Evolutionary conservation across 2,113 vertebrate species (phyloP), one percentile per base, ranked within the genome.

Genomic region (Amia ocellicauda): DNA sequence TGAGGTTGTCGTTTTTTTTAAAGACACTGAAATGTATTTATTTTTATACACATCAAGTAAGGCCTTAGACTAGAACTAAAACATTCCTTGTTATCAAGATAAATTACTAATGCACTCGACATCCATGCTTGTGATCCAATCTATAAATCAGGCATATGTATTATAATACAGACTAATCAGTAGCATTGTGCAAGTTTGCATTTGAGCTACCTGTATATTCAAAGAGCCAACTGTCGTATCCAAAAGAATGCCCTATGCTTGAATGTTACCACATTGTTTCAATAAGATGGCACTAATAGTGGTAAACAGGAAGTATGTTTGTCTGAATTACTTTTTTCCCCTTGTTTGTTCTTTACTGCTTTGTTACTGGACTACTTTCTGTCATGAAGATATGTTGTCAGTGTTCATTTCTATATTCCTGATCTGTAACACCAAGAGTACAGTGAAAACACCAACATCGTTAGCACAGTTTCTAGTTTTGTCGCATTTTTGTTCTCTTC

Each of bases 61-160:
- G 62, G 58, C 49, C 53, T 71, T 60, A 66, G 60, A 69, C 42
- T 58, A 68, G 66, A 49, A 28, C 63, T 4, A 70, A 43, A 59
- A 76, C 68, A 69, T 52, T 80, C 4, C 64, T 64, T 76, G 62
- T 54, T 45, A 72, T 67, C 62, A 69, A 45, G 27, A 71, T 61
- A 24, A 60, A 62, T 51, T 57, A 47, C 2, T 64, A 62, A 72
- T 69, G 52, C 43, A 78, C 63, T 72, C 66, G 68, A 51, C 57
- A 59, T 60, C 69, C 67, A 70, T 69, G 74, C 69, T 84, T 73
- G 65, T 67, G 62, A 69, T 29, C 63, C 60, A 62, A 14, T 59
- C 26, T 58, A 67, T 36, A 43, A 13, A 55, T 62, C 59, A 61
- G 40, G 72, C 69, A 31, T 64, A 76, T 59, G 52, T 7, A 23